Evolutionary conservation across 2,797 vertebrate species (phyloP).

Genomic region (Eulemur rubriventer): DNA sequence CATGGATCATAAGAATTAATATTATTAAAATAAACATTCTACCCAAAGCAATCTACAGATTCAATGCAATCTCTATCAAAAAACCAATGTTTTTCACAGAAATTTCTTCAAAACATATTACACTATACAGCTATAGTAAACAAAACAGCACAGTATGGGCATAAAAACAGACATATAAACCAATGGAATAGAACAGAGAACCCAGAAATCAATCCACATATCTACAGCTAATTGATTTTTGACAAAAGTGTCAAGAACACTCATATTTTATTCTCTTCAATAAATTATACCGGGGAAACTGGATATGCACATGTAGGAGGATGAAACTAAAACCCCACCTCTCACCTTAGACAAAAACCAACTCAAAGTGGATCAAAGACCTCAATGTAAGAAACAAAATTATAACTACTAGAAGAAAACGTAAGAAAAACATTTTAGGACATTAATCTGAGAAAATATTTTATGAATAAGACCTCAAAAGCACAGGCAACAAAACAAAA

Average conservation of each 20-base stretch:
- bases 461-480: background rate
- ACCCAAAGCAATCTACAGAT: background rate
- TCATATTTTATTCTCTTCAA: background rate
- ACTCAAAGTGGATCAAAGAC: background rate
- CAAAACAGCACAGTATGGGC: background rate
- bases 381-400: background rate
- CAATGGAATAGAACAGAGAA: background rate
- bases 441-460: background rate
- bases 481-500: background rate
- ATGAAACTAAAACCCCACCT: background rate
- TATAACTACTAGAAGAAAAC: background rate
- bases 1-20: background rate
- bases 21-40: background rate
- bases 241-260: background rate
- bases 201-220: background rate
- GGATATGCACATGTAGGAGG: background rate
- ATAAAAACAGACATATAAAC: background rate
- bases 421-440: background rate
- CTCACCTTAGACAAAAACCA: background rate
- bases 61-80: background rate
- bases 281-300: background rate
- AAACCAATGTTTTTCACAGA: background rate
- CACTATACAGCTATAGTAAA: background rate
- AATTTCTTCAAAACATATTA: background rate
- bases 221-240: background rate